Conservation (phyloP, 2,113 vertebrate species). For the Hippocampus comes region DNA sequence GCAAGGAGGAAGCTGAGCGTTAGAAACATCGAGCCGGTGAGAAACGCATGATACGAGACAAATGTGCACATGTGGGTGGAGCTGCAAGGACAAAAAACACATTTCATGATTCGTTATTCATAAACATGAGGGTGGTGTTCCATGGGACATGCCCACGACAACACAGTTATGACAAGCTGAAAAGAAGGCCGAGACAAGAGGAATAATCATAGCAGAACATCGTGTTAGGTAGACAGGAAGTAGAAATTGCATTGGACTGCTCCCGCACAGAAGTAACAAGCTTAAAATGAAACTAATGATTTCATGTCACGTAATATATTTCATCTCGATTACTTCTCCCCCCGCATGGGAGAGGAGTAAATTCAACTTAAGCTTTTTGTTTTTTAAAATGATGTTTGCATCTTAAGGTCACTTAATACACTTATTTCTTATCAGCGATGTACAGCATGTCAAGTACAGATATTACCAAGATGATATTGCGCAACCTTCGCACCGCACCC, state of each 20-base stretch:
- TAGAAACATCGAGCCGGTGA: conserved; percentile 58
- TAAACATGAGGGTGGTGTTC: background rate
- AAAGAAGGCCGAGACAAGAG: background rate
- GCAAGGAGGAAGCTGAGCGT: conserved; percentile 55
- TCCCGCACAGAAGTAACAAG: too few species aligned
- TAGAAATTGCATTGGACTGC: background rate
- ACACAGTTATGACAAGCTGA: background rate
- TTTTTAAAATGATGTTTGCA: background rate
- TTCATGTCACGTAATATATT: background rate
- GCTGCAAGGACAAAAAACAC: conserved; percentile 53
- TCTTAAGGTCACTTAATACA: too few species aligned
- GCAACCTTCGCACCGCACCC: background rate
- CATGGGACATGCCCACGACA: background rate
- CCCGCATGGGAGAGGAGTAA: background rate
- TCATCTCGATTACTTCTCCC: background rate
- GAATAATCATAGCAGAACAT: background rate
- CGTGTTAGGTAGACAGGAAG: background rate
- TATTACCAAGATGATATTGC: background rate
- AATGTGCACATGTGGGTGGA: conserved; percentile 50
- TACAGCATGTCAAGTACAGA: background rate
- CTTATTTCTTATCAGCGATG: background rate
- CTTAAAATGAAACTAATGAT: background rate
- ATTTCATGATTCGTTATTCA: conserved; percentile 32
- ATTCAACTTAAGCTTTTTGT: background rate
- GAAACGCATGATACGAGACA: conserved; percentile 45